These are phyloP conservation scores for Ectemnius lituratus DNA, from an alignment of 2,888 invertebrate species.

Conservation along the genomic window DNA sequence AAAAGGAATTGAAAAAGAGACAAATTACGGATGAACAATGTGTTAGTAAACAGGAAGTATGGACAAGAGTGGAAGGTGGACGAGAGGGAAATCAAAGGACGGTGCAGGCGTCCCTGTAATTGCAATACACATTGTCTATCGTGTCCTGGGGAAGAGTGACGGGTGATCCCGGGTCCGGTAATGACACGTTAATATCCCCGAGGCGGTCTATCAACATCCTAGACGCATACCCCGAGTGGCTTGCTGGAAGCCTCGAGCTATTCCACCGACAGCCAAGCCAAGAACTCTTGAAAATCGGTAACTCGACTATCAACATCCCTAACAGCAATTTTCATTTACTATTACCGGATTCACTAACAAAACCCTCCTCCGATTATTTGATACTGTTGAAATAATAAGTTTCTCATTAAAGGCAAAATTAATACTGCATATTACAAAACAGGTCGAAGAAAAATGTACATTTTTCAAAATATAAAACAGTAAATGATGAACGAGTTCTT, in stretches of 20 bases:
- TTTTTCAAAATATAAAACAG: too few species aligned
- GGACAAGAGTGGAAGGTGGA: neutral
- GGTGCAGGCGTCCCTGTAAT: slow-evolving; percentile 62
- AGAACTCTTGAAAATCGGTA: too few species aligned
- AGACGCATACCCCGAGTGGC: slow-evolving; percentile 28
- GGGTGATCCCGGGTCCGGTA: slow-evolving; percentile 65
- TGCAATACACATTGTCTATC: slow-evolving; percentile 67
- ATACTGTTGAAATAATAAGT: too few species aligned
- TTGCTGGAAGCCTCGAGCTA: slow-evolving; percentile 16
- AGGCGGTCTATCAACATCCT: slow-evolving; percentile 66
- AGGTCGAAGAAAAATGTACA: too few species aligned
- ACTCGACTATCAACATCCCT: too few species aligned
- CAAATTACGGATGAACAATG: neutral
- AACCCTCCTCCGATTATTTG: too few species aligned
- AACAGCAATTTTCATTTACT: too few species aligned
- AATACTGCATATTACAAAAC: too few species aligned
- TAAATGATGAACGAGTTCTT: too few species aligned
- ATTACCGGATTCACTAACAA: too few species aligned
- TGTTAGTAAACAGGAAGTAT: slow-evolving; percentile 5
- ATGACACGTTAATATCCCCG: slow-evolving; percentile 72
- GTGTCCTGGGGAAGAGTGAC: slow-evolving; percentile 62
- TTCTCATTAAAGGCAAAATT: too few species aligned
- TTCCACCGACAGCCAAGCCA: neutral
- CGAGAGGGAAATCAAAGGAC: slow-evolving; percentile 32
- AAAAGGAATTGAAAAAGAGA: too few species aligned